Evolutionary conservation across 2,113 vertebrate species (phyloP), one percentile per base, ranked within the genome.

Genomic region (Ginglymostoma cirratum): DNA sequence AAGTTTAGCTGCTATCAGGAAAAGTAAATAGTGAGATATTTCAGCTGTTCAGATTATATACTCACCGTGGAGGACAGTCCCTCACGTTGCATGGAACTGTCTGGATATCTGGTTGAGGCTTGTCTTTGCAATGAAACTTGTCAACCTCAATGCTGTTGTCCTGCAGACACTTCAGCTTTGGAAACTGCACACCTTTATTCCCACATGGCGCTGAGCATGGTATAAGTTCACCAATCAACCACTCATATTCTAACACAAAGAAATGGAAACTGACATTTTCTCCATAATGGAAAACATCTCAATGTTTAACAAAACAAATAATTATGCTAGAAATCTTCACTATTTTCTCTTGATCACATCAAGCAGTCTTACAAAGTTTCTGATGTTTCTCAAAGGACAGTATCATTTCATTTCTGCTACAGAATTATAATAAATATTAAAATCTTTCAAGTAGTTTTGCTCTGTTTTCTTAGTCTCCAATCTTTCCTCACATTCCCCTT

Each of bases 31-130:
- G 8, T 72, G 6, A 72, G 70, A 72, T 72, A 27, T 72, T 72
- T 83, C 80, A 83, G 80, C 21, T 83, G 7, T 83, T 83, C 15
- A 21, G 24, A 87, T 65, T 52, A 21, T 52, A 23, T 70, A 65
- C 95, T 83, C 42, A 99, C 99, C 98, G 98, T 96, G 98, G 97
- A 96, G 98, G 98, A 95, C 99, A 99, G 97, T 98, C 98, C 97
- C 97, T 98, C 96, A 98, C 98, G 97, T 97, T 98, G 96, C 99
- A 99, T 0, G 97, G 87, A 0, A 97, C 0, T 0, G 97, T 97
- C 15, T 97, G 97, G 80, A 98, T 96, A 4, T 97, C n/a, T 70
- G 98, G 98, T 96, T 98, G 98, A 14, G 95, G 97, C 96, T 97
- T 98, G 65, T 98, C 97, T 0, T 96, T 70, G 70, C 99, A 99